Evolutionary conservation across 2,113 vertebrate species (phyloP).

Genomic region (Ceyx melanurus): DNA sequence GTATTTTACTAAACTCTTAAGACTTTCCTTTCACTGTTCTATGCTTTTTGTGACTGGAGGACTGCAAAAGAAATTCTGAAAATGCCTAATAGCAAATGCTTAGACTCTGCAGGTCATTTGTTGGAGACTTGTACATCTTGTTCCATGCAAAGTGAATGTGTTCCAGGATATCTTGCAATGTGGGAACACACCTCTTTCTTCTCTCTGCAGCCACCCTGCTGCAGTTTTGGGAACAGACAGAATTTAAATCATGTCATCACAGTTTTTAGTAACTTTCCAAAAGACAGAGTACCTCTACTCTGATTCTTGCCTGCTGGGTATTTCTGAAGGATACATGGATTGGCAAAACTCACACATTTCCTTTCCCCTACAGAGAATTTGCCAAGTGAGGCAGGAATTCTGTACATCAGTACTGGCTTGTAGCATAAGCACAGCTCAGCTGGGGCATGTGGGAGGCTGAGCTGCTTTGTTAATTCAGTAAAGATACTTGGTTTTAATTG

Average conservation of each 20-base stretch:
- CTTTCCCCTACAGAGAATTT: not conserved
- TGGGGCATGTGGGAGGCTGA: not conserved
- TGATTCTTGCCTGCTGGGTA: not conserved
- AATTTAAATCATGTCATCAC: not conserved
- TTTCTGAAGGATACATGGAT: not conserved
- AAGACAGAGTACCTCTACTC: not conserved
- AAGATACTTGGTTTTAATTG: not conserved
- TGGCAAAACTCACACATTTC: accelerated
- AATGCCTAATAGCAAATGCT: not conserved
- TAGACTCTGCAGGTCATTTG: not conserved
- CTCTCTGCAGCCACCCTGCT: not conserved
- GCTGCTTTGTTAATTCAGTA: not conserved
- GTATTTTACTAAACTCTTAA: not conserved
- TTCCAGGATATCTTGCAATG: accelerated
- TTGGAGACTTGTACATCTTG: not conserved
- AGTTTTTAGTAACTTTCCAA: not conserved
- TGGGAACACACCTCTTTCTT: not conserved
- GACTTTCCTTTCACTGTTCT: not conserved
- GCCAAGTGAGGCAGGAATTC: not conserved
- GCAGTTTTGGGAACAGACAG: not conserved
- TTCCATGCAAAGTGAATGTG: not conserved
- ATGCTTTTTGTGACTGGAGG: not conserved
- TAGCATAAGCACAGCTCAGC: not conserved
- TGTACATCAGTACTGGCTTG: not conserved
- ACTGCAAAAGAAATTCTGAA: not conserved